Conservation (phyloP, 2,113 vertebrate genomes). For the Numida meleagris region DNA sequence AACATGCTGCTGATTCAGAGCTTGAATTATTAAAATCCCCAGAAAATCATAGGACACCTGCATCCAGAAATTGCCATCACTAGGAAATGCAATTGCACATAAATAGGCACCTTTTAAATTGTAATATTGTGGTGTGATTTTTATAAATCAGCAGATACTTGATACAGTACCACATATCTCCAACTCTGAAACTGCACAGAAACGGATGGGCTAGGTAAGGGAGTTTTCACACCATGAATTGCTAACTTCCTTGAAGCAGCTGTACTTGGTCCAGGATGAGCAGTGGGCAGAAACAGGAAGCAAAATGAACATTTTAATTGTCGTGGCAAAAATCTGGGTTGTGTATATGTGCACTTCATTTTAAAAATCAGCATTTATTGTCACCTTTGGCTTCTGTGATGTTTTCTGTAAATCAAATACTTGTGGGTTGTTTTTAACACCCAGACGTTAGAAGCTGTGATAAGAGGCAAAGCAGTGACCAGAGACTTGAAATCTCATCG, state of each 20-base stretch:
- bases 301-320: neutral
- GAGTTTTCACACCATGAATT: neutral
- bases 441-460: neutral
- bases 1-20: neutral
- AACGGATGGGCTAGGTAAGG: neutral
- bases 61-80: neutral
- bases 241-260: neutral
- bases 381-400: neutral
- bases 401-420: neutral
- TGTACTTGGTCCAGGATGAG: neutral
- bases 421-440: neutral
- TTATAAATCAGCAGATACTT: neutral
- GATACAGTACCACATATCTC: neutral
- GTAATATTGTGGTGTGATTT: neutral
- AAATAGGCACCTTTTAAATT: neutral
- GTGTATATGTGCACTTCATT: neutral
- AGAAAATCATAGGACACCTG: neutral
- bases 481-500: neutral
- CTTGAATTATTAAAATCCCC: conserved; percentile 24
- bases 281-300: neutral
- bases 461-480: neutral
- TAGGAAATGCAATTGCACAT: neutral
- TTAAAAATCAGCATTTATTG: neutral
- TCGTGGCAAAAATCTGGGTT: neutral
- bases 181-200: neutral